Base-by-base conservation (phyloP, 2,888 invertebrate species). In the Drosophila falleni region DNA sequence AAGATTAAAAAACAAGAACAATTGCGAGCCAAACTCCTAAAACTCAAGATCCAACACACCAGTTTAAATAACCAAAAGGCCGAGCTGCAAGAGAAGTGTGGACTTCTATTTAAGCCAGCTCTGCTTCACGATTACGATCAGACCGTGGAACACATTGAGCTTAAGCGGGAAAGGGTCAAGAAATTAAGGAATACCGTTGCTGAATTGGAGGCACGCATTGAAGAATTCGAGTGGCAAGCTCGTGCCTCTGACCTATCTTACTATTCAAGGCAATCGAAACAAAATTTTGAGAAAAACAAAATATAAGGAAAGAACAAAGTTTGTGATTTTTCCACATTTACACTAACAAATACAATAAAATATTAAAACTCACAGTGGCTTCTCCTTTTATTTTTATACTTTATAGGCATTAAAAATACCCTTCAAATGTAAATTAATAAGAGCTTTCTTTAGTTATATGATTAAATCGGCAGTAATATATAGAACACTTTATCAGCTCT, bases 121-220 rank as follows among this genome's bases (percentile, higher is more conserved):
- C 56, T 80, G 0, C 16, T 80, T 6, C 0, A 42, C 8, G 79
- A 80, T 16, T 81, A 31, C 16, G 79, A 80, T 26, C 10, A 37
- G 0, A 78, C 75, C 8, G 46, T 61, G 6, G 64, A 65, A 0
- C 0, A 5, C 3, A 35, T 62, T 0, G 35, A 33, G 0, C 0
- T 3, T 1, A 71, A 56, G 8, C 41, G 39, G 0, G 2, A 31
- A 1, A 13, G 1, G 0, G 53, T 80, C n/a, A 13, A 37, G 0
- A 31, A 62, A 2, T 23, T 55, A 0, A 56, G 37, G 5, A 5
- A 1, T 0, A 54, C n/a, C 1, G 5, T 78, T 0, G 2, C 0
- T 0, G 63, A 69, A 5, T 5, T 78, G 13, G 71, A 81, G 23
- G 8, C 42, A 4, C 70, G 68, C 9, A 58, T 79, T 33, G 16